Base-by-base conservation (phyloP, 2,888 invertebrate species). In the Heliconius aoede region DNA sequence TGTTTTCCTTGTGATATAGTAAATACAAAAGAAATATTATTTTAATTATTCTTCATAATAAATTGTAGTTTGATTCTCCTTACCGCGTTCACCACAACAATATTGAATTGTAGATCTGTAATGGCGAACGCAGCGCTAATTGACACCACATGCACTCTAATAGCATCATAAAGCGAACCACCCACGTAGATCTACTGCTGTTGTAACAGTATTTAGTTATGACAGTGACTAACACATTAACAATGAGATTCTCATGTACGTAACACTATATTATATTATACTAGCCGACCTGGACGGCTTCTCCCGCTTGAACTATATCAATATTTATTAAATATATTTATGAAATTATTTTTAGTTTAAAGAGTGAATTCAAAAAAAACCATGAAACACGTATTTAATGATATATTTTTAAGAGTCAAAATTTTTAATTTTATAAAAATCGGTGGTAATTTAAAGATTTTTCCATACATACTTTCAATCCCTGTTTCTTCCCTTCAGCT, bases 221-320 rank as follows among this genome's bases (percentile, higher is more conserved):
- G 68, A 40, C 36, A 36, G 24, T 65, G 65, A 68, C 68, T 68
- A 51, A 68, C 68, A 21, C 13, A 51, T 68, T 30, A 68, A 68
- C 68, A 68, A 68, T 68, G 68, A 68, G 68, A 68, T 51, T 28
- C n/a, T 30, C 51, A 51, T 51, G 68, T 51, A 68, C 46, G 68
- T 46, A n/a, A 68, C 5, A 51, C 28, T 18, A 68, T 68, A 30
- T 62, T n/a, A n/a, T n/a, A n/a, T n/a, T n/a, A n/a, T n/a, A n/a
- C n/a, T n/a, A n/a, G n/a, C n/a, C n/a, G n/a, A n/a, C n/a, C n/a
- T n/a, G n/a, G n/a, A n/a, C n/a, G n/a, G n/a, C n/a, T n/a, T n/a
- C n/a, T n/a, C n/a, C n/a, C n/a, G n/a, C n/a, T n/a, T n/a, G n/a
- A n/a, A n/a, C n/a, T n/a, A n/a, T n/a, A n/a, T n/a, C n/a, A n/a